Evolutionary conservation across 2,797 vertebrate species (phyloP).

Genomic region (Catamblyrhynchus diadema): DNA sequence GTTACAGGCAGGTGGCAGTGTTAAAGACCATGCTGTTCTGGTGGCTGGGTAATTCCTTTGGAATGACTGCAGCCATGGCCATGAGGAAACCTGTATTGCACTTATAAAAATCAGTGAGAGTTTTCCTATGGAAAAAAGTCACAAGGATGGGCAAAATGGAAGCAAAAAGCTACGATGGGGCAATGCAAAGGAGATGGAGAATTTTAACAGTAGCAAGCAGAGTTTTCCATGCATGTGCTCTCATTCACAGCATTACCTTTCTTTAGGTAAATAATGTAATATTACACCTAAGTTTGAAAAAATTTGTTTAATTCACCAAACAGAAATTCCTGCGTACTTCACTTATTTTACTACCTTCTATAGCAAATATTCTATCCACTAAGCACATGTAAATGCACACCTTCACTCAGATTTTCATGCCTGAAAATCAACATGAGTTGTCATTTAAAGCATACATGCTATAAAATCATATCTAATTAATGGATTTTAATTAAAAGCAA

Average conservation of each 20-base stretch:
- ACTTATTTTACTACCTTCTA: neutral
- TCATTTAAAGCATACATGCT: neutral
- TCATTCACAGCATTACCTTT: neutral
- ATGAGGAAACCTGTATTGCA: neutral
- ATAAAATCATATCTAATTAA: neutral
- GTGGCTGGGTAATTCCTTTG: neutral
- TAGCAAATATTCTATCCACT: neutral
- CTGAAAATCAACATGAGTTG: neutral
- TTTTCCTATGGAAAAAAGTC: neutral
- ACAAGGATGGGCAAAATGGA: neutral
- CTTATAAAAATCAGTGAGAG: neutral
- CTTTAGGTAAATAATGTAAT: neutral
- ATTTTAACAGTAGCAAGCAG: neutral
- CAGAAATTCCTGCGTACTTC: neutral
- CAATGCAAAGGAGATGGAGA: neutral
- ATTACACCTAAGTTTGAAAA: neutral
- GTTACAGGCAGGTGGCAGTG: neutral
- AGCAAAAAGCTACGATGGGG: neutral
- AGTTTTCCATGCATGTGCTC: neutral
- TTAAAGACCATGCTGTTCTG: neutral
- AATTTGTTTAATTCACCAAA: neutral
- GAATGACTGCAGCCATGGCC: neutral
- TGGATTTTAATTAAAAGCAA: neutral
- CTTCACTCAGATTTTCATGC: neutral
- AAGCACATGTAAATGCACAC: neutral